Evolutionary conservation across 1,140 invertebrate species (phyloP).

Genomic region (Yoshiicerus persimilis): DNA sequence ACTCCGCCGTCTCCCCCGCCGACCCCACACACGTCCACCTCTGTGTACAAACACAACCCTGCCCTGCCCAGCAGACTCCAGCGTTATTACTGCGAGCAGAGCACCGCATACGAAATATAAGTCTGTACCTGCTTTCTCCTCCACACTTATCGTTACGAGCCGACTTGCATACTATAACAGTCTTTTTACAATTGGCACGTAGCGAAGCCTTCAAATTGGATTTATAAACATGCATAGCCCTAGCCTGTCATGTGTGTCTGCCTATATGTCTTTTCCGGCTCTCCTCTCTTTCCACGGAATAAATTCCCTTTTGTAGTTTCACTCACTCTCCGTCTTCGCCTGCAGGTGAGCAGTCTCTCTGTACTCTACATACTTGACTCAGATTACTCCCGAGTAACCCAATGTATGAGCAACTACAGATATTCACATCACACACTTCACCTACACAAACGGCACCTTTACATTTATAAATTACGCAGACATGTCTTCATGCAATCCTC

Average conservation of each 20-base stretch:
- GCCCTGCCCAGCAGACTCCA: not conserved
- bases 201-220: conserved; percentile 14
- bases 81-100: not conserved
- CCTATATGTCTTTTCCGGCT: not conserved
- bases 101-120: not conserved
- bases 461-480: not conserved
- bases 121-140: not conserved
- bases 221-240: not conserved
- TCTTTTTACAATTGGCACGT: conserved; percentile 15
- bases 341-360: not conserved
- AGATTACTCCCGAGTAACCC: no score
- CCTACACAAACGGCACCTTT: not conserved
- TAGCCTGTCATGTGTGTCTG: not conserved
- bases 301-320: not conserved
- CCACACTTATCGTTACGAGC: not conserved
- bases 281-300: not conserved
- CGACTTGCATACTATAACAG: not conserved
- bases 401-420: no score
- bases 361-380: not conserved
- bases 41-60: not conserved
- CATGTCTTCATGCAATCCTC: not conserved
- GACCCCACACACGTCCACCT: not conserved
- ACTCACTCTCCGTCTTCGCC: not conserved
- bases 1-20: not conserved
- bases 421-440: not conserved